Base-by-base conservation (phyloP, 2,888 invertebrate genomes). In the Volucella inflata region DNA sequence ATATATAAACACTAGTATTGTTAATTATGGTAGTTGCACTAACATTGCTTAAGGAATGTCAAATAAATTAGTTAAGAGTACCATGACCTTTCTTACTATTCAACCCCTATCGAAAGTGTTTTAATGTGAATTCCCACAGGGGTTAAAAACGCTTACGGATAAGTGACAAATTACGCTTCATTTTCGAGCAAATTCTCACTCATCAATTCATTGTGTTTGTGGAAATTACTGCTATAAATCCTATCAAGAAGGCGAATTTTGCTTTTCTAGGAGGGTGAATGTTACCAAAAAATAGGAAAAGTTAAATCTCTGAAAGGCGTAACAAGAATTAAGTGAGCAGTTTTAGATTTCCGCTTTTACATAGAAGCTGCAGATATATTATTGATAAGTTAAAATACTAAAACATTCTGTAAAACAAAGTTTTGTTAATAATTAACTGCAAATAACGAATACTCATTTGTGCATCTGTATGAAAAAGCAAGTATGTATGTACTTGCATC, bases 161-260 rank as follows among this genome's bases (percentile, higher is more conserved):
- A 71, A 71, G 75, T 84, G 84, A 85, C 85, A 85, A 85, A 85
- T 85, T 81, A 72, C 80, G 44, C 64, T 76, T 76, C 14, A 74
- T 81, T 85, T 77, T 67, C 76, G 62, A 80, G 75, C 75, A 80
- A 84, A 84, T 80, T 84, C 80, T 80, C 84, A 71, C 80, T 84
- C 84, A 84, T 84, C 84, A 84, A 71, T 75, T 75, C 75, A 84
- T 84, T 60, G 84, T 84, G 84, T 75, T 71, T 79, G 70, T 46
- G 71, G 46, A 65, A 80, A 84, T 84, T 62, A 75, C 80, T 59
- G 50, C 75, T 60, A 84, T 84, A 80, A 84, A 84, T 84, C 75
- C 65, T 76, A 30, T 60, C 50, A 17, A 57, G 14, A 60, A 68
- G 51, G 51, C 42, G 38, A 55, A 12, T 51, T 30, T 14, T n/a